Evolutionary conservation across 1,140 invertebrate genomes (phyloP).

Genomic region (Phortica variegata): DNA sequence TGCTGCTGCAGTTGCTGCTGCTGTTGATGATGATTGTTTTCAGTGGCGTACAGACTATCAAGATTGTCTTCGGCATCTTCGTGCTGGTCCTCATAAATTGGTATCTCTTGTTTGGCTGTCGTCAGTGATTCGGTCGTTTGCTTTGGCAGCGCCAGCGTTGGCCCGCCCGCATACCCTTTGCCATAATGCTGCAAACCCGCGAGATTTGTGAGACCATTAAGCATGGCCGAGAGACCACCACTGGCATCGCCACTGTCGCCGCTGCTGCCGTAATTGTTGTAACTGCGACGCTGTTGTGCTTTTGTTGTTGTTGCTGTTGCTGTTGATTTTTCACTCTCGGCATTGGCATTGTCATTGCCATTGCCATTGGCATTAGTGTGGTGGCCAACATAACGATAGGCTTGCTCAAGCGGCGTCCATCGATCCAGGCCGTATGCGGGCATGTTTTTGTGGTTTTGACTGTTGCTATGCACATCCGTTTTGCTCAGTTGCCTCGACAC

Average conservation of each 20-base stretch:
- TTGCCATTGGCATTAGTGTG: no score
- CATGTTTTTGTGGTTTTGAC: conserved; percentile 22
- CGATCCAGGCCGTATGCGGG: conserved; percentile 31
- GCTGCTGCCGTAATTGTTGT: conserved; percentile 6
- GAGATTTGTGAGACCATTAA: conserved; percentile 51
- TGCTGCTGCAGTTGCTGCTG: no score
- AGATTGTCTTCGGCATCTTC: conserved; percentile 37
- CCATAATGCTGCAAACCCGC: conserved; percentile 46
- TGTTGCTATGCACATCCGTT: neutral
- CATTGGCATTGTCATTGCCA: no score
- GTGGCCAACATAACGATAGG: no score
- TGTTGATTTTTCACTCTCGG: no score
- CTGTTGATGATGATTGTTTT: conserved; percentile 11
- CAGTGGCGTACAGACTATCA: conserved; percentile 5
- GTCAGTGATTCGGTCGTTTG: conserved; percentile 28
- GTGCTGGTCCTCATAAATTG: conserved; percentile 52
- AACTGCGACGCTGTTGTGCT: conserved; percentile 17
- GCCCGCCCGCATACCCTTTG: conserved; percentile 42
- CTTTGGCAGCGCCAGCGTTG: conserved; percentile 33
- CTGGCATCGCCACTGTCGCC: conserved; percentile 7
- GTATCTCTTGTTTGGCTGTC: conserved; percentile 44
- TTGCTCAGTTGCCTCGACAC: neutral
- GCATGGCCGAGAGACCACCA: conserved; percentile 22
- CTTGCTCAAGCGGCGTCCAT: conserved; percentile 31
- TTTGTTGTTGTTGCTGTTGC: no score